Base-by-base conservation (phyloP, 2,113 vertebrate genomes). In the Dunckerocampus dactyliophorus region DNA sequence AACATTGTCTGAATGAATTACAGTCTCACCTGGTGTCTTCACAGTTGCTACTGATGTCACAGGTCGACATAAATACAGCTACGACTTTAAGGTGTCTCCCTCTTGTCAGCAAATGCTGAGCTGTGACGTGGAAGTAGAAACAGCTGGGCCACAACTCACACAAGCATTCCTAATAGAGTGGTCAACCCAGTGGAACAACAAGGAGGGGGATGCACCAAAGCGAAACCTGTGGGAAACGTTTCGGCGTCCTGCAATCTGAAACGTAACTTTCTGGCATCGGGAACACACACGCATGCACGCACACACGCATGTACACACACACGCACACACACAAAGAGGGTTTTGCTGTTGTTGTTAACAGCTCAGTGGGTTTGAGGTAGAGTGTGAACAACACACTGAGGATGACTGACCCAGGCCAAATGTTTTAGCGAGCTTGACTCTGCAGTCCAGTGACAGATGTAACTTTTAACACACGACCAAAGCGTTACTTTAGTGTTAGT, bases 301-400 rank as follows among this genome's bases (percentile, higher is more conserved):
- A 39, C 65, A 52, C 59, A 49, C 16, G 47, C 55, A 19, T 8
- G 4, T 5, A 34, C 4, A 34, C 68, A 50, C 19, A 49, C 64
- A 52, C 24, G 24, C 24, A 28, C 56, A 49, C 16, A 50, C 55
- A 16, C 56, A 46, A 16, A 49, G 62, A 6, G 42, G 42, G 62
- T 50, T 65, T 63, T 49, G 55, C 70, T 47, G 31, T 54, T 37
- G 50, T 70, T 68, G 74, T 61, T 80, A 83, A 88, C 85, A 89
- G 78, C 80, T 88, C 86, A 86, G 31, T 51, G 62, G 66, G 37
- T 77, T 67, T n/a, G 51, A 66, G 81, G 80, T 67, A 67, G 72
- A 85, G 85, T 73, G 77, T 75, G 84, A 88, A 89, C 82, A 81
- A 77, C 83, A 83, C 84, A 65, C 77, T 85, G 75, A 74, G 71